Conservation (phyloP, 2,113 vertebrate species). For the Turnix velox region DNA sequence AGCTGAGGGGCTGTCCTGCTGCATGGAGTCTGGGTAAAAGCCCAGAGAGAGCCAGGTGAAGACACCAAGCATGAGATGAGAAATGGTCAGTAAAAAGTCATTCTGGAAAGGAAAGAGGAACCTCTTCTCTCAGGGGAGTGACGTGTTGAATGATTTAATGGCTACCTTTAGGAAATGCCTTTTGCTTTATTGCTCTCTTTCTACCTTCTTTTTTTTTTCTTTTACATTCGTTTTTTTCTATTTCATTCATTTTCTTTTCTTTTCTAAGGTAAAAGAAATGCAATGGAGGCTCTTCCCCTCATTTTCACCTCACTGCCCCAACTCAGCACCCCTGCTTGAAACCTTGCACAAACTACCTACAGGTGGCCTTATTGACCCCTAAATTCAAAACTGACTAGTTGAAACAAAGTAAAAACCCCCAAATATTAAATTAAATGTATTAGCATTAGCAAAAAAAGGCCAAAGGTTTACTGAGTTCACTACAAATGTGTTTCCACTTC, state of each 20-base stretch:
- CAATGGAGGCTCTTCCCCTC: not conserved
- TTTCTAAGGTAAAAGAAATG: not conserved
- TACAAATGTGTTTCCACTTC: not conserved
- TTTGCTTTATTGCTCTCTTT: slow-evolving; percentile 72
- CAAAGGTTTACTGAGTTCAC: not conserved
- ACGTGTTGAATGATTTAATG: slow-evolving; percentile 79
- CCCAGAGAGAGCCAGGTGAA: slow-evolving; percentile 65
- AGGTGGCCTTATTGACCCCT: not conserved
- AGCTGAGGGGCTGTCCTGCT: not conserved
- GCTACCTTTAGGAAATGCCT: slow-evolving; percentile 81
- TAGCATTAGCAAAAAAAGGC: fast-evolving
- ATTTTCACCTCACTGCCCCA: not conserved
- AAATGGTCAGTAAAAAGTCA: slow-evolving; percentile 58
- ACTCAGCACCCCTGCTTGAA: not conserved
- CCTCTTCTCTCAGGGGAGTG: slow-evolving; percentile 39
- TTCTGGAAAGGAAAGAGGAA: slow-evolving; percentile 73
- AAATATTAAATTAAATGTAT: not conserved
- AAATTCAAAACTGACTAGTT: fast-evolving
- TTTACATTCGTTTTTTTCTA: not conserved
- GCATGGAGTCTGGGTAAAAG: slow-evolving; percentile 27
- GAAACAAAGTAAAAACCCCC: not conserved
- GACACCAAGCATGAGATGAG: slow-evolving; percentile 66
- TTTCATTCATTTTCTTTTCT: not conserved
- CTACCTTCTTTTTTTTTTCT: not conserved
- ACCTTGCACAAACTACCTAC: not conserved